phyloP scores from a whole-genome alignment of 2,797 vertebrate genomes.

The Danio aesculapii region DNA sequence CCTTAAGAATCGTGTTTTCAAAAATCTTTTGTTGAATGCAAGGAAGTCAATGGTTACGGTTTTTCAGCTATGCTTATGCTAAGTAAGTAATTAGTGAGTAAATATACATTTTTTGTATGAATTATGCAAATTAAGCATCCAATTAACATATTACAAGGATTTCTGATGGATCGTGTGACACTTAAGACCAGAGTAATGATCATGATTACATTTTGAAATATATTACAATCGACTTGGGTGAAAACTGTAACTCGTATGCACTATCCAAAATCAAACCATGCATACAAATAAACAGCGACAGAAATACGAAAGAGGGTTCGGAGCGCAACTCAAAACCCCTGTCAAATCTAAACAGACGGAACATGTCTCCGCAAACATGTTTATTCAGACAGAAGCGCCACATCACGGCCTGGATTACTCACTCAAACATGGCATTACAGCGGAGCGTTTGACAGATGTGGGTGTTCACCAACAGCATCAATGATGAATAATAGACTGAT shows the following conservation, averaged over 20 bases:
- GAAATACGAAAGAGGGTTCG: not conserved
- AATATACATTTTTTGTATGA: too few relatives aligned
- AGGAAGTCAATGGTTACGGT: too few relatives aligned
- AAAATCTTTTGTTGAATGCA: too few relatives aligned
- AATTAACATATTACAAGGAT: too few relatives aligned
- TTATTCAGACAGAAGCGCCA: not conserved
- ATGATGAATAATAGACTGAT: not conserved
- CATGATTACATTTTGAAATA: too few relatives aligned
- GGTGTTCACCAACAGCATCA: conserved; percentile 15
- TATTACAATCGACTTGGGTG: not conserved
- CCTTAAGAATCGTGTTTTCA: too few relatives aligned
- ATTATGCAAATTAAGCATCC: too few relatives aligned
- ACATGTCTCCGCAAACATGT: not conserved
- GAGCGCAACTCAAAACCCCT: not conserved
- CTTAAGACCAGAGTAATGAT: too few relatives aligned
- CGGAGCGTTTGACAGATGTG: not conserved
- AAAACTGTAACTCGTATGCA: not conserved
- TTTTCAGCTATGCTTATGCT: too few relatives aligned
- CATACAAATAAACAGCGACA: not conserved
- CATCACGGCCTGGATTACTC: conserved; percentile 15
- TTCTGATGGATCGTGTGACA: too few relatives aligned
- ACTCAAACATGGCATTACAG: conserved; percentile 1
- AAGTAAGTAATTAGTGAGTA: too few relatives aligned
- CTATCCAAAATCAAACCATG: not conserved
- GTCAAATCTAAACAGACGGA: not conserved